Evolutionary conservation across 2,888 invertebrate genomes (phyloP), one percentile per base, ranked within the genome.

Genomic region (Thereva nobilitata): DNA sequence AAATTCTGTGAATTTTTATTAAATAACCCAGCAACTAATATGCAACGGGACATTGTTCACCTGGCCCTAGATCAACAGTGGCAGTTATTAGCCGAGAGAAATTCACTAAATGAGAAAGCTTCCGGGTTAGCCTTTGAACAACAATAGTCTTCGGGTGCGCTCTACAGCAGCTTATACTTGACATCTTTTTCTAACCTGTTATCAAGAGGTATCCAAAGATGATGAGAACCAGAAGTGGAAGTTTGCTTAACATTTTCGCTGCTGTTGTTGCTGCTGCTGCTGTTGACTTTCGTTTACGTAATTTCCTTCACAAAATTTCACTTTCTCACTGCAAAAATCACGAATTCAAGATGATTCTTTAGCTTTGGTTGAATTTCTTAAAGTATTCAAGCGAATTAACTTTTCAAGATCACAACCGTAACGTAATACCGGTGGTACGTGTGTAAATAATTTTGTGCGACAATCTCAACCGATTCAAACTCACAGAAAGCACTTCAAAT

Each of bases 201-300:
- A 79, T 78, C 72, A 80, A 75, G 68, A 80, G 73, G 70, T 74
- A 78, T 77, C 80, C 80, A 74, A 76, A 79, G 73, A 79, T 74
- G 71, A 80, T 74, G 72, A 79, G 72, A 70, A 78, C 71, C 72
- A 79, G 70, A 71, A 79, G 72, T 67, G 74, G 73, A 74, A 78
- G 74, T 74, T 79, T 79, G 50, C 75, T 77, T 74, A 79, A 71
- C 79, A 79, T 79, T 64, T 72, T 78, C 72, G 44, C 52, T 66
- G 56, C 44, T 23, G 23, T 23, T 23, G 23, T 2, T 23, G 23
- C 23, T 23, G 23, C 23, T 23, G 23, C 23, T 23, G 50, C 23
- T 34, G 5, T n/a, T 61, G 6, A 3, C 40, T 50, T 40, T 41
- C 35, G 41, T 68, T 68, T 68, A 68, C 59, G 54, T 65, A 68